phyloP scores from a whole-genome alignment of 2,113 vertebrate species.

The Aepyceros melampus region DNA sequence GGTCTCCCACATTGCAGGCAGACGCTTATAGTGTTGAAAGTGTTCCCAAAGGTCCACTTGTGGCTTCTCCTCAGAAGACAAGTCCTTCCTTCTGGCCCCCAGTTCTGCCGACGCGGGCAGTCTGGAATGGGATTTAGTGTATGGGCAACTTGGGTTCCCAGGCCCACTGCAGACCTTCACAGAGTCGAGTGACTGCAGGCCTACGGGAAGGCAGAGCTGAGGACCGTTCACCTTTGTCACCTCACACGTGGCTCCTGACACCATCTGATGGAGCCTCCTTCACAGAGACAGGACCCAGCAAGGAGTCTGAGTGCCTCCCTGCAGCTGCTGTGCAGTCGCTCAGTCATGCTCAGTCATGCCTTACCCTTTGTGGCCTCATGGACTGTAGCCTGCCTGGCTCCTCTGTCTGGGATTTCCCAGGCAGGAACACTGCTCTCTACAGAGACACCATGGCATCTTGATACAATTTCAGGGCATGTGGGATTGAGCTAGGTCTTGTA shows the following conservation, averaged over 20 bases:
- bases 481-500: neutral
- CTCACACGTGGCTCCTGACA: neutral
- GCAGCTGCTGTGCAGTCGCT: neutral
- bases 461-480: neutral
- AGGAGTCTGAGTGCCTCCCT: neutral
- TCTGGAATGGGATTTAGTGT: neutral
- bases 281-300: neutral
- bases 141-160: neutral
- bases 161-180: neutral
- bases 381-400: neutral
- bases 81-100: fast-evolving
- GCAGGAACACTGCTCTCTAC: neutral
- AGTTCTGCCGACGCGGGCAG: fast-evolving
- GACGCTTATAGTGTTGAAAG: fast-evolving
- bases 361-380: neutral
- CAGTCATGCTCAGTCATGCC: neutral
- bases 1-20: too few species aligned
- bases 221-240: neutral
- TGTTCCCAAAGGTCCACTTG: neutral
- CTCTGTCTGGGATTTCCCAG: neutral
- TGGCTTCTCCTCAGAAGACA: neutral
- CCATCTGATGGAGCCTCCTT: neutral
- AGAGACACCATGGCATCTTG: fast-evolving
- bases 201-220: neutral
- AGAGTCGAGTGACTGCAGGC: neutral